Conservation (phyloP, 2,113 vertebrate genomes). For the Gallinago paraguaiae region DNA sequence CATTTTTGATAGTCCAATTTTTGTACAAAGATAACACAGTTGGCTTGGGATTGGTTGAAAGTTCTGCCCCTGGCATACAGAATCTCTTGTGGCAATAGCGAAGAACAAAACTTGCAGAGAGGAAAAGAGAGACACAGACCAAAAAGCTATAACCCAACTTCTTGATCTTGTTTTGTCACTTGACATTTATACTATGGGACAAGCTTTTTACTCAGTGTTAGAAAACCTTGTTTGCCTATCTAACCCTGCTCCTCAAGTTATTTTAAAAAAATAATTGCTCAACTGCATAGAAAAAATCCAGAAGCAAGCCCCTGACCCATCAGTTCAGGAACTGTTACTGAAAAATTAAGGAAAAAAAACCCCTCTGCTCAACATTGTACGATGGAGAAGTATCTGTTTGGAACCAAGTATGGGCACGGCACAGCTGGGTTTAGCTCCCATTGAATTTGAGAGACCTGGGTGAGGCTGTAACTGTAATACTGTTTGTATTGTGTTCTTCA, state of each 20-base stretch:
- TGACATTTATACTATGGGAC: not conserved
- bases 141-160: not conserved
- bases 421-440: not conserved
- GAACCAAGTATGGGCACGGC: not conserved
- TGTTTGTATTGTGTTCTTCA: not conserved
- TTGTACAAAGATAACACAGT: not conserved
- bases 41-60: not conserved
- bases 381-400: not conserved
- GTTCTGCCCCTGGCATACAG: not conserved
- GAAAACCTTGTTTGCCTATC: not conserved
- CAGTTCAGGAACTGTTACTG: not conserved
- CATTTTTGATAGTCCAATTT: not conserved
- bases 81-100: not conserved
- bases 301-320: not conserved
- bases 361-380: not conserved
- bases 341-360: not conserved
- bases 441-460: not conserved
- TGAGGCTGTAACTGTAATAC: not conserved
- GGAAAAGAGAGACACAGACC: not conserved
- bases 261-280: not conserved
- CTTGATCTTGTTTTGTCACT: not conserved
- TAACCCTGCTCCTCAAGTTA: not conserved
- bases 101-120: not conserved
- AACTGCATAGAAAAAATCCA: not conserved
- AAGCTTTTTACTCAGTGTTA: not conserved